Evolutionary conservation across 2,113 vertebrate species (phyloP).

Genomic region (Pachyramphus minor): DNA sequence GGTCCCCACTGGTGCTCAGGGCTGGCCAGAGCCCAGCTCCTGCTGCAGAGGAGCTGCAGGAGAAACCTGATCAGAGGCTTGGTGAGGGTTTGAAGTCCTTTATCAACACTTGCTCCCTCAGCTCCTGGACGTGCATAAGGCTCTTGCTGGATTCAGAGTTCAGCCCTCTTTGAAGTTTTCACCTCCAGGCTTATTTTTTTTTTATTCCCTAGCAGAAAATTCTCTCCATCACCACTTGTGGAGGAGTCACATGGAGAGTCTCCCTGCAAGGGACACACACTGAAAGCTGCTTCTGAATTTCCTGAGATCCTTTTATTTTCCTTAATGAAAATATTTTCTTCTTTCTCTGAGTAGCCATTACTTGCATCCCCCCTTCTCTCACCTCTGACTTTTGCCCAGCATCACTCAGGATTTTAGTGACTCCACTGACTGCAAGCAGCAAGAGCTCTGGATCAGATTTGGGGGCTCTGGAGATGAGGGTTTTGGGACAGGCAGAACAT

Average conservation of each 20-base stretch:
- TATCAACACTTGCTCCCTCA: neutral
- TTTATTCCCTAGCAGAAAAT: neutral
- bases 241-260: neutral
- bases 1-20: neutral
- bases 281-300: neutral
- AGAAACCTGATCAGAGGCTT: neutral
- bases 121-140: neutral
- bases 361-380: neutral
- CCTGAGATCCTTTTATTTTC: neutral
- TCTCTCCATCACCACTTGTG: neutral
- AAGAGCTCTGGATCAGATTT: accelerated
- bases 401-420: neutral
- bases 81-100: neutral
- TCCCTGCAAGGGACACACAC: neutral
- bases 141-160: constrained; percentile 28
- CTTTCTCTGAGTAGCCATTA: neutral
- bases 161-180: constrained; percentile 51
- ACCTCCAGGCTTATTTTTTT: neutral
- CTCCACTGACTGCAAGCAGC: accelerated
- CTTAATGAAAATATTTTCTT: neutral
- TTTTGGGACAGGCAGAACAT: accelerated
- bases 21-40: neutral
- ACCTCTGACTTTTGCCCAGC: neutral
- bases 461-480: neutral
- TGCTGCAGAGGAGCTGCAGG: neutral